These are phyloP conservation scores for Catocala nupta DNA, from an alignment of 2,888 invertebrate genomes.

Conservation along the genomic window DNA sequence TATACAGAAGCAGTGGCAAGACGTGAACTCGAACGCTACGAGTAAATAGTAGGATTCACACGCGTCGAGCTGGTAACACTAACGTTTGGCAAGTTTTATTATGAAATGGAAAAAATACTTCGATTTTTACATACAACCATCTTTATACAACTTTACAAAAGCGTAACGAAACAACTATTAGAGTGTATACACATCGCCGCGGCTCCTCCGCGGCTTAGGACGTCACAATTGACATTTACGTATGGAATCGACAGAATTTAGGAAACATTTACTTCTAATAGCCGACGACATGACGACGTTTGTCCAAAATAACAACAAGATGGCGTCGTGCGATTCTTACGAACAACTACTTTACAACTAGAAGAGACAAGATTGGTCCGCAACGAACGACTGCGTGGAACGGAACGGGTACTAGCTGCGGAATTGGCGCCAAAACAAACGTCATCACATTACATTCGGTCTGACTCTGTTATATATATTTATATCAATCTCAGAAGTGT, in stretches of 20 bases:
- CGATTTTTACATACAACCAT: conserved; percentile 33
- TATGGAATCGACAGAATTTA: conserved; percentile 38
- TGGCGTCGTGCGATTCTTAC: conserved; percentile 11
- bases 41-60: conserved; percentile 34
- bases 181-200: conserved; percentile 20
- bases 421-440: conserved; percentile 19
- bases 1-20: conserved; percentile 48
- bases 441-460: conserved; percentile 6
- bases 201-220: conserved; percentile 27
- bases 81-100: conserved; percentile 50
- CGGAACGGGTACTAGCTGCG: conserved; percentile 11
- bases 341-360: conserved; percentile 12
- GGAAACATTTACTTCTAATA: conserved; percentile 11
- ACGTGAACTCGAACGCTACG: conserved; percentile 29
- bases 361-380: conserved; percentile 32
- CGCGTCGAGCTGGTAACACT: conserved; percentile 45
- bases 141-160: conserved; percentile 50
- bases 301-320: conserved; percentile 9
- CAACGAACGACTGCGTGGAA: conserved; percentile 26
- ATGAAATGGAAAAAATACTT: conserved; percentile 40
- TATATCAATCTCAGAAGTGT: conserved; percentile 2
- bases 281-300: conserved; percentile 34
- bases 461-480: conserved; percentile 7
- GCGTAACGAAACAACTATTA: conserved; percentile 38
- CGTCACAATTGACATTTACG: conserved; percentile 56